Evolutionary conservation across 1,140 invertebrate species (phyloP).

Genomic region (Drosophila watanabei): DNA sequence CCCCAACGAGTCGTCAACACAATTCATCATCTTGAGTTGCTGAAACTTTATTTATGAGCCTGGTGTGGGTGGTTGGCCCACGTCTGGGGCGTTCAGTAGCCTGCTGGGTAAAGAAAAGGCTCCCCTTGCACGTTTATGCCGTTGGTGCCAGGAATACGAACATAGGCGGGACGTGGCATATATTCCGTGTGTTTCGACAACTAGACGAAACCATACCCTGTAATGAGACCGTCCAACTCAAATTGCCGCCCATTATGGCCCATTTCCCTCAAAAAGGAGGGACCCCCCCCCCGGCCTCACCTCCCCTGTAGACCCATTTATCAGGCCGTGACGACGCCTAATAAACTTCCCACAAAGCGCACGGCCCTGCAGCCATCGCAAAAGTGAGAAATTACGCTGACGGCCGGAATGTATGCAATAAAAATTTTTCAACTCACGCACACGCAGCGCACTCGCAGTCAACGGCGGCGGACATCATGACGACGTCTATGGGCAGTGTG

Average conservation of each 20-base stretch:
- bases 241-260: slow-evolving; percentile 15
- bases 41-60: slow-evolving; percentile 58
- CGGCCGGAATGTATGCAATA: slow-evolving; percentile 83
- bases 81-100: slow-evolving; percentile 3
- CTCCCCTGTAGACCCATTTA: slow-evolving; percentile 8
- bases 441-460: slow-evolving; percentile 1
- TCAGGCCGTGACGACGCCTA: slow-evolving; percentile 61
- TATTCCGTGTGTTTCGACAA: background rate
- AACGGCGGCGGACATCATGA: slow-evolving; percentile 29
- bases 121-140: background rate
- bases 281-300: background rate
- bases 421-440: slow-evolving; percentile 82
- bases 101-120: background rate
- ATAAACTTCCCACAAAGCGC: slow-evolving; percentile 74
- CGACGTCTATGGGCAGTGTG: slow-evolving; percentile 63
- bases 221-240: slow-evolving; percentile 14
- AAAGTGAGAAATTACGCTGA: slow-evolving; percentile 82
- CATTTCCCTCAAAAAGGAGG: slow-evolving; percentile 8
- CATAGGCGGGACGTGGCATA: background rate
- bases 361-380: slow-evolving; percentile 27
- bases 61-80: background rate
- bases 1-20: slow-evolving; percentile 68
- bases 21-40: slow-evolving; percentile 72
- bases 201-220: slow-evolving; percentile 16
- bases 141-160: background rate